Evolutionary conservation across 2,888 invertebrate species (phyloP).

Genomic region (Spodoptera exigua): DNA sequence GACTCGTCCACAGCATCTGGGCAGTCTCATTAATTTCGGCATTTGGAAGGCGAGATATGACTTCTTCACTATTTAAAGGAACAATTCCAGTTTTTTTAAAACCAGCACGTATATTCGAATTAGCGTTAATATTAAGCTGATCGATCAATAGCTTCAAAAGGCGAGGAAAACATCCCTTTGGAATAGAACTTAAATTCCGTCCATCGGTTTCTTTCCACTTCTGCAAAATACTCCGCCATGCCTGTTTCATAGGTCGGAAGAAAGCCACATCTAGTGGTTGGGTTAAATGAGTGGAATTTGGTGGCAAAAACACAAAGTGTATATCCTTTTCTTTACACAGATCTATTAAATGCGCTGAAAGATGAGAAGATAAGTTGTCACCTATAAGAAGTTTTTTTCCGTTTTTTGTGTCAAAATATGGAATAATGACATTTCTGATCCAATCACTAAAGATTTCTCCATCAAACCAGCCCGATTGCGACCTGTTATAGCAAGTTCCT

Average conservation of each 20-base stretch:
- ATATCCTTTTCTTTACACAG: slow-evolving; percentile 67
- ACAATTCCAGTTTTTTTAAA: slow-evolving; percentile 43
- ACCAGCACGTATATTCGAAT: slow-evolving; percentile 41
- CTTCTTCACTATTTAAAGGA: slow-evolving; percentile 33
- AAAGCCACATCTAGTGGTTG: slow-evolving; percentile 69
- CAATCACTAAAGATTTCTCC: slow-evolving; percentile 61
- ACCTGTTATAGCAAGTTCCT: slow-evolving; percentile 30
- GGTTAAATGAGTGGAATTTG: slow-evolving; percentile 66
- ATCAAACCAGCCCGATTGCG: slow-evolving; percentile 64
- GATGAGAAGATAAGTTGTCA: slow-evolving; percentile 69
- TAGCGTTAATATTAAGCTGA: slow-evolving; percentile 16
- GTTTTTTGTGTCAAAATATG: slow-evolving; percentile 47
- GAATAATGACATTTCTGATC: slow-evolving; percentile 37
- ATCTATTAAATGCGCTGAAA: slow-evolving; percentile 59
- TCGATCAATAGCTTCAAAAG: slow-evolving; percentile 41
- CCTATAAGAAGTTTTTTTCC: slow-evolving; percentile 67
- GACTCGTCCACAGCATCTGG: slow-evolving; percentile 29
- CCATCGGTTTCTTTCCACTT: slow-evolving; percentile 53
- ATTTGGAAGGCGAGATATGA: slow-evolving; percentile 27
- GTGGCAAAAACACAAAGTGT: slow-evolving; percentile 66
- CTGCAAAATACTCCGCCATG: slow-evolving; percentile 56
- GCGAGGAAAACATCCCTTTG: slow-evolving; percentile 50
- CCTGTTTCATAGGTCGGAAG: slow-evolving; percentile 63
- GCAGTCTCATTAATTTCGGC: slow-evolving; percentile 17
- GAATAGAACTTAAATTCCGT: slow-evolving; percentile 27